phyloP scores from a whole-genome alignment of 2,113 vertebrate species.

The Herpailurus yagouaroundi region DNA sequence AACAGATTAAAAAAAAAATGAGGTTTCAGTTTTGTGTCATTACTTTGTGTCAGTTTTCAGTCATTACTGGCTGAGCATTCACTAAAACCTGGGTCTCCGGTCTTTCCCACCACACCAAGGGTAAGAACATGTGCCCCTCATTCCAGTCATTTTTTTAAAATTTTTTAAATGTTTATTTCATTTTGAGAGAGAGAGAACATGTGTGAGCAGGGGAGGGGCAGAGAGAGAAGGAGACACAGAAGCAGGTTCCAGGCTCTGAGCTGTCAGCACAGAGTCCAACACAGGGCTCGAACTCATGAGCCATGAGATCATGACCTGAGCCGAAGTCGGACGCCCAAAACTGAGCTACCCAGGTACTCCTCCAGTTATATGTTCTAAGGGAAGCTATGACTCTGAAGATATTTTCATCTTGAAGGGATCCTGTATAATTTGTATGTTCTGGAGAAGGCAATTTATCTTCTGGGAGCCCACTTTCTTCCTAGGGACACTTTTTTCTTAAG shows the following conservation, averaged over 20 bases:
- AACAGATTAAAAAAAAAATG: neutral
- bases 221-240: too few species aligned
- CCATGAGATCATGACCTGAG: too few species aligned
- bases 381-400: neutral
- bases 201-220: too few species aligned
- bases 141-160: neutral
- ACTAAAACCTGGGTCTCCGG: neutral
- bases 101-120: neutral
- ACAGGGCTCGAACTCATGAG: too few species aligned
- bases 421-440: neutral
- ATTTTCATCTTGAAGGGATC: neutral
- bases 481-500: neutral
- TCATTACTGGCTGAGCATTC: neutral
- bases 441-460: neutral
- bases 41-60: too few species aligned
- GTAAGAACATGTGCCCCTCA: neutral
- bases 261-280: too few species aligned
- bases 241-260: too few species aligned
- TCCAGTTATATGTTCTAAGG: neutral
- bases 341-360: too few species aligned
- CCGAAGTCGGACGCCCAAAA: too few species aligned
- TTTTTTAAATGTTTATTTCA: too few species aligned
- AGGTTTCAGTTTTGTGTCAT: neutral
- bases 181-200: too few species aligned
- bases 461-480: neutral